Base-by-base conservation (phyloP, 1,140 invertebrate genomes). In the Drosophila aff. region DNA sequence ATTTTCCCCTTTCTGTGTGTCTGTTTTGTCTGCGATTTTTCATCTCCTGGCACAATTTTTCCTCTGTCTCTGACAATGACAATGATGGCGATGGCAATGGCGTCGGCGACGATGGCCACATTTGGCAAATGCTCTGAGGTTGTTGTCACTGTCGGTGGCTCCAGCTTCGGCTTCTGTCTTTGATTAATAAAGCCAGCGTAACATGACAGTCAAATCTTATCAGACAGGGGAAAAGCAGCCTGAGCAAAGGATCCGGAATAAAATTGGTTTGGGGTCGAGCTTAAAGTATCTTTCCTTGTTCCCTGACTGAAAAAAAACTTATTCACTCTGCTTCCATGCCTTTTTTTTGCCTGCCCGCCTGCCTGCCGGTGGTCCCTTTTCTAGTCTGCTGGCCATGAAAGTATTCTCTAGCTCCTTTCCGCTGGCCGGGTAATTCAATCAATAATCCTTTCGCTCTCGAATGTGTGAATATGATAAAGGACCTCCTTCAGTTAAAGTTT, bases 381-480 rank as follows among this genome's bases (percentile, higher is more conserved):
- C 79, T 81, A 76, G 78, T 85, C 82, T 86, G 65, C 52, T 85
- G 79, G 55, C 82, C 82, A 82, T 85, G 82, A 85, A 81, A 85
- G 83, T 85, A 86, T 82, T 81, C 74, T 59, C 46, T 18, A 10
- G 50, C 28, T 58, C 40, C 47, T 50, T 13, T 50, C 43, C 43
- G 49, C 66, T 69, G 64, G 64, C 23, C 38, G 47, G 36, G 21
- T 52, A 69, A 59, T 86, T 82, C 71, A 85, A 85, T 85, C 82
- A 82, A 85, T 85, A 87, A 78, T 75, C 68, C 82, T 81, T 50
- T 53, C 15, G 58, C 53, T 43, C 38, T 64, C 23, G 69, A 67
- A 84, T 76, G 83, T 79, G 76, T 87, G 82, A 79, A 87, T 76
- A 60, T 87, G 83, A 85, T 79, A 82, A 85, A 76, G 82, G 65